Base-by-base conservation (phyloP, 2,888 invertebrate genomes). In the Antheraea assamensis region DNA sequence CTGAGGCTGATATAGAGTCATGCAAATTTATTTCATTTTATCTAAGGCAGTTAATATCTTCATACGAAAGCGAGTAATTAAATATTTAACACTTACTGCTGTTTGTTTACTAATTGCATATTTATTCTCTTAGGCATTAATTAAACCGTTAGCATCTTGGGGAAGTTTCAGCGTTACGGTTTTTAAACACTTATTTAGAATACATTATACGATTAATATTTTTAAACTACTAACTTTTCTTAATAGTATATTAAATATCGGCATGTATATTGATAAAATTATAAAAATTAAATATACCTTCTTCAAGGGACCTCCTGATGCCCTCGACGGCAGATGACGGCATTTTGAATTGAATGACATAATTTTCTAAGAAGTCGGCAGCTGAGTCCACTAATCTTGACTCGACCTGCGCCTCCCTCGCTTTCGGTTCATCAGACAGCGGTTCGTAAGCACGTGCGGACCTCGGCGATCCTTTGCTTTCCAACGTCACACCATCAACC, bases 341-440 rank as follows among this genome's bases (percentile, higher is more conserved):
- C 70, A 98, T 94, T 87, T 96, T 97, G 87, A 98, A 96, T 89
- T 98, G 97, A 79, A 98, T 95, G 52, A 97, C 97, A 89, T 98
- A 98, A 77, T 97, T 96, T 82, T 97, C 96, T 80, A 98, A 93
- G 95, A 98, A 97, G 80, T 97, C 96, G 79, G 97, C 96, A 73
- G 97, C 95, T 77, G 96, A 96, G 84, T 98, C 97, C 74, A 97
- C 95, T 77, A 98, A 94, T 78, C 97, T 95, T 30, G 96, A 95
- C 83, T 97, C 97, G n/a, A 97, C 95, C 80, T 96, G 96, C 70
- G 96, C 95, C 89, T 97, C 97, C 75, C 97, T 95, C 68, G 96
- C 96, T 83, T 96, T 96, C 58, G 96, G 95, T 82, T 98, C 97
- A 68, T 96, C 95, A 49, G 97, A 96, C 80, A 97, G 89, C 75